A percentile compares a stretch with the other conserved stretches of the same genome.
Evolutionary conservation across 2,797 vertebrate genomes (phyloP).

Genomic region (Phalloptychus januarius): DNA sequence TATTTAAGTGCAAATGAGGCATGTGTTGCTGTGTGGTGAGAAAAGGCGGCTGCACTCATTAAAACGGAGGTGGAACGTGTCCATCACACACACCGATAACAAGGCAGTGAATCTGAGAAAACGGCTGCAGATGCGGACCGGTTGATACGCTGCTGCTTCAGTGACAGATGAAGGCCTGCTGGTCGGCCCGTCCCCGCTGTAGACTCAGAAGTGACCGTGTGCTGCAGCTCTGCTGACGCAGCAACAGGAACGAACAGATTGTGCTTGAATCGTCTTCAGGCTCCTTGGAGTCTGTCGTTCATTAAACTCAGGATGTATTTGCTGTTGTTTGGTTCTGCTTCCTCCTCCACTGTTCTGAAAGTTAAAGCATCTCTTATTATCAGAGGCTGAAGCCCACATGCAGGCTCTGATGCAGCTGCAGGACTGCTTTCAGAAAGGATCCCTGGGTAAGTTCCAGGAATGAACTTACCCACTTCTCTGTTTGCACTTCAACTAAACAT

Average conservation of each 20-base stretch:
- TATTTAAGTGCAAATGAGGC: slow-evolving; percentile 27
- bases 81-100: slow-evolving; percentile 15
- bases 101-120: not conserved
- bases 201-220: slow-evolving; percentile 14
- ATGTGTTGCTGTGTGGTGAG: not conserved
- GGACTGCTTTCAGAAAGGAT: slow-evolving; percentile 18
- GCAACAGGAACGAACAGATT: slow-evolving; percentile 29
- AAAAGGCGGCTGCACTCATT: slow-evolving; percentile 31
- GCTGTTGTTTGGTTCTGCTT: slow-evolving; percentile 22
- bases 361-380: slow-evolving; percentile 23
- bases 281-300: slow-evolving; percentile 26
- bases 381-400: slow-evolving; percentile 27
- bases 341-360: slow-evolving; percentile 8
- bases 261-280: slow-evolving; percentile 32
- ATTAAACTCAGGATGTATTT: slow-evolving; percentile 13
- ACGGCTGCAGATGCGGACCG: not conserved
- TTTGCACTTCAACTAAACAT: slow-evolving; percentile 16
- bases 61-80: slow-evolving; percentile 30
- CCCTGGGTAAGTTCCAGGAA: slow-evolving; percentile 14
- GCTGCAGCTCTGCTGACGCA: slow-evolving; percentile 39
- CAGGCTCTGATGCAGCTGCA: slow-evolving; percentile 16
- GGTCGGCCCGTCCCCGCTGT: slow-evolving; percentile 16
- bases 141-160: not conserved
- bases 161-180: slow-evolving; percentile 20
- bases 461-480: no score